A percentile compares a stretch with the other conserved stretches of the same genome.
These are phyloP conservation scores for Dimorphilus gyrociliatus DNA, from an alignment of 2,888 invertebrate species.

Conservation along the genomic window DNA sequence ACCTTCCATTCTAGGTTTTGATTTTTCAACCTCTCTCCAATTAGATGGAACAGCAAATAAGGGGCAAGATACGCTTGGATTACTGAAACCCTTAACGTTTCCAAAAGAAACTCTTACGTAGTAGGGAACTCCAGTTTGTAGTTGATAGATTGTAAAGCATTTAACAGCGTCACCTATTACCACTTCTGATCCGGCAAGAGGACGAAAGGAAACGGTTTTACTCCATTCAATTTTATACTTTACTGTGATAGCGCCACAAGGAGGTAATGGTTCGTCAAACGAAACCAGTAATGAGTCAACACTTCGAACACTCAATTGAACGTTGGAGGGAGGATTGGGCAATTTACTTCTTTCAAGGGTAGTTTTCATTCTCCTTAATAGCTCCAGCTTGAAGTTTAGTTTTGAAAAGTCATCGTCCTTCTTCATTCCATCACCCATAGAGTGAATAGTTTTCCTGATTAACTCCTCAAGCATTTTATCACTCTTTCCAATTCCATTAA, in stretches of 20 bases:
- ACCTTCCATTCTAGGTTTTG: conserved; percentile 51
- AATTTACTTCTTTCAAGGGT: too few species aligned
- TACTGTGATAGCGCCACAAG: conserved; percentile 63
- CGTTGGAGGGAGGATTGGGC: conserved; percentile 63
- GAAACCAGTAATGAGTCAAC: conserved; percentile 51
- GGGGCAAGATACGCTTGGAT: conserved; percentile 57
- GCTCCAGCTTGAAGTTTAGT: too few species aligned
- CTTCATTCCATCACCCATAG: too few species aligned
- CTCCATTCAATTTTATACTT: conserved; percentile 93
- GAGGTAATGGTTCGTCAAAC: conserved; percentile 52
- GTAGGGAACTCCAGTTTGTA: conserved; percentile 69
- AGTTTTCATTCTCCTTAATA: too few species aligned
- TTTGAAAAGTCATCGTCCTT: too few species aligned
- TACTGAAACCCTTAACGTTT: conserved; percentile 77
- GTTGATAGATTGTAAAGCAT: conserved; percentile 50
- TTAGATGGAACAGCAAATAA: conserved; percentile 74
- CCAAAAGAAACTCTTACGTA: conserved; percentile 81
- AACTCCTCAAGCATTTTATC: too few species aligned
- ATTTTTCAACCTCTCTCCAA: conserved; percentile 67
- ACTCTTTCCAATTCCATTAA: too few species aligned
- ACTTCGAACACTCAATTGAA: conserved; percentile 53
- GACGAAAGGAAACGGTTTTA: conserved; percentile 61
- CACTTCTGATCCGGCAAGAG: conserved; percentile 56
- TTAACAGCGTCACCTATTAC: conserved; percentile 49
- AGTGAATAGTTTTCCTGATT: too few species aligned